Percentiles rank a stretch among this genome's conserved stretches.
These are phyloP conservation scores for Anhinga anhinga DNA, from an alignment of 2,113 vertebrate species.

Conservation along the genomic window DNA sequence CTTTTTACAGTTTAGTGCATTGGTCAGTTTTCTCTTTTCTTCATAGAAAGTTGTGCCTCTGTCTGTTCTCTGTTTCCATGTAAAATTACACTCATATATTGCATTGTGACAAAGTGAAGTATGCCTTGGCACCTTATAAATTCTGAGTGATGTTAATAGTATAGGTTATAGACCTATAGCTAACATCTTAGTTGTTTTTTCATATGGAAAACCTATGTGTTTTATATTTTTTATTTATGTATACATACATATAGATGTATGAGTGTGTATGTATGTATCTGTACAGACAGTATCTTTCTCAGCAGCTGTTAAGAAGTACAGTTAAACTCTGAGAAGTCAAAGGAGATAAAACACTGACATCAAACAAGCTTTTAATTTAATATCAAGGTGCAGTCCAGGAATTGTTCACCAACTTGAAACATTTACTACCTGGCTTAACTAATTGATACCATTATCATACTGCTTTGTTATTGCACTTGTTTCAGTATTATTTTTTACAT, in stretches of 20 bases:
- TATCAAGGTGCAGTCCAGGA: slow-evolving; percentile 15
- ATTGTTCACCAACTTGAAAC: slow-evolving; percentile 51
- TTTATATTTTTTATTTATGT: not conserved
- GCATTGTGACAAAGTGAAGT: not conserved
- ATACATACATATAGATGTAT: not conserved
- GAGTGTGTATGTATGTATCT: fast-evolving
- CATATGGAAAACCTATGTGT: not conserved
- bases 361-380: slow-evolving; percentile 49
- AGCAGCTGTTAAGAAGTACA: not conserved
- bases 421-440: slow-evolving; percentile 53
- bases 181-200: not conserved
- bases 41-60: not conserved
- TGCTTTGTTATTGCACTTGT: not conserved
- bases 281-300: not conserved
- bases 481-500: not conserved
- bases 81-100: not conserved
- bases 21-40: not conserved
- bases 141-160: not conserved
- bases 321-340: slow-evolving; percentile 21
- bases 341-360: slow-evolving; percentile 19
- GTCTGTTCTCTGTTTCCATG: not conserved
- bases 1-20: not conserved
- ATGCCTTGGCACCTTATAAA: not conserved
- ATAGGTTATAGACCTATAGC: not conserved
- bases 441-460: not conserved